Evolutionary conservation across 2,888 invertebrate species (phyloP), one percentile per base, ranked within the genome.

Genomic region (Rugalucina vietnamica): DNA sequence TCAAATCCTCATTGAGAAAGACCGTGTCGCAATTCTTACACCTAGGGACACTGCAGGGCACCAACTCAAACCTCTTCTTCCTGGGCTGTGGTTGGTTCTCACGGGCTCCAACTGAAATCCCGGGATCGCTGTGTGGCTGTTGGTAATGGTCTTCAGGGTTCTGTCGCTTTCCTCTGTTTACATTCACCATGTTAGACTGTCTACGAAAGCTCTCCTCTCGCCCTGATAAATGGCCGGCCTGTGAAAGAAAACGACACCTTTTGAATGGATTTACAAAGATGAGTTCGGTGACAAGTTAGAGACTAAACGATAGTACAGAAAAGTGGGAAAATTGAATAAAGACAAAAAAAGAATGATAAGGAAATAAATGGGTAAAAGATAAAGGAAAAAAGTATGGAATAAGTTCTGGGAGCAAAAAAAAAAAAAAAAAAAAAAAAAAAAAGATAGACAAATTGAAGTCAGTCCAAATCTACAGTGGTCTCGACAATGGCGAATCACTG

Each of bases 1-100:
- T 32, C 24, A 73, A 49, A 12, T 73, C n/a, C 43, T 32, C 0
- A 1, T 54, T n/a, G 32, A 65, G 60, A 36, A 73, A 79, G 1
- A 79, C 43, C 0, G 49, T 43, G 43, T n/a, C 37, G 34, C 73
- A 73, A 49, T 79, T 79, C 32, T 49, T 79, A 18, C 73, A 79
- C 3, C 57, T 37, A 21, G 79, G 79, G 10, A 79, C 34, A 21
- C 18, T 54, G 18, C 73, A 65, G 14, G 39, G 73, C 14, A 34
- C 39, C 36, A 57, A 34, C 0, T 36, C 14, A n/a, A 78, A 78
- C 12, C 39, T 32, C 27, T 70, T 49, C 29, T 70, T 49, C 29
- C 72, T 43, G 2, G 60, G 57, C 29, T 50, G 57, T 37, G 76
- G 36, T 27, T 60, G 24, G 57, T 76, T 39, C 39, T 32, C 60